Evolutionary conservation across 1,140 invertebrate genomes (phyloP), one percentile per base, ranked within the genome.

Genomic region (Mamestra configurata): DNA sequence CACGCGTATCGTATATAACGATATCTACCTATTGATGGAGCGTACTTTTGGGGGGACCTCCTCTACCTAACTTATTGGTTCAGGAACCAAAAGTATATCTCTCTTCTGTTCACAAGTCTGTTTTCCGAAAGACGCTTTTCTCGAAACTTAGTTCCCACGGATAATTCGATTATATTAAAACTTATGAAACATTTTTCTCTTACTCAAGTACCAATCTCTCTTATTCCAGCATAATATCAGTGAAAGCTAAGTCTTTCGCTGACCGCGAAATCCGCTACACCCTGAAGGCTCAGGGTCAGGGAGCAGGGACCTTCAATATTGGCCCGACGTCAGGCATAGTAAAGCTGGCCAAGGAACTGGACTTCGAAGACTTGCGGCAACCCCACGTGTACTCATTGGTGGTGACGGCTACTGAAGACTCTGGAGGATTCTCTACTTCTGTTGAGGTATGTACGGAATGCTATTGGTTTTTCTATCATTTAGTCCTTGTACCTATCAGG

Each of bases 181-280:
- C n/a, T n/a, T n/a, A n/a, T n/a, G n/a, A n/a, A n/a, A 15, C 20
- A 24, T 22, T 7, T 55, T 4, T n/a, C 6, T 24, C 40, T n/a
- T 22, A 66, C 7, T 51, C n/a, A 40, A 18, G 64, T 37, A 4
- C 20, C 22, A 49, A 66, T 70, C 77, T 79, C 73, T 83, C 46
- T 73, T 55, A 82, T 97, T 97, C 27, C 96, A 98, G 98, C 90
- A 99, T 99, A 51, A 99, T 99, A 92, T 99, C 98, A 51, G 98
- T 99, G 76, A 99, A 99, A 95, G 98, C 98, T 0, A 99, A 99
- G 93, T 99, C 98, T 5, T 99, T 99, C 93, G 98, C 98, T 70
- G 98, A 99, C 95, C 97, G 98, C 43, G 98, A 99, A 92, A 99
- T 99, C 82, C 96, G 98, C 2, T 99, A 99, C 94, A 99, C 98